phyloP scores from a whole-genome alignment of 2,888 invertebrate genomes.

The Cybosia mesomella region DNA sequence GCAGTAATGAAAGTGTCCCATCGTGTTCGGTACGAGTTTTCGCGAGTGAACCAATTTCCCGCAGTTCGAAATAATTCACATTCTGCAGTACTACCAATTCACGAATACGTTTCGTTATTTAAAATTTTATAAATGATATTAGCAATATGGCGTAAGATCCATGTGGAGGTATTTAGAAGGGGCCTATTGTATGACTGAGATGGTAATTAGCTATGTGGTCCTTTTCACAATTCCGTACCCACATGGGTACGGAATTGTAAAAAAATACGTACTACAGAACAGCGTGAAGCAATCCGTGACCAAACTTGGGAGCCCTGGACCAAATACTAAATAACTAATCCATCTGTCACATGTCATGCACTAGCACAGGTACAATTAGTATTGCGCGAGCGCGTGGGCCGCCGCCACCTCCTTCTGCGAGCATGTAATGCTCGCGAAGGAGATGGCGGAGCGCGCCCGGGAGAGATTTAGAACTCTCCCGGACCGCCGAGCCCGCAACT shows the following conservation, averaged over 20 bases:
- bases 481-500: no score
- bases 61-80: slow-evolving; percentile 53
- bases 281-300: no score
- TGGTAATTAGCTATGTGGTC: no score
- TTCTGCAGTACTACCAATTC: slow-evolving; percentile 46
- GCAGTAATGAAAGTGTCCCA: slow-evolving; percentile 81
- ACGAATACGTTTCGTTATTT: slow-evolving; percentile 24
- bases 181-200: no score
- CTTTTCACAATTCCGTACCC: no score
- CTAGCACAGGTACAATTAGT: neutral
- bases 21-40: slow-evolving; percentile 66
- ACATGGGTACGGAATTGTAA: no score
- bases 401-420: no score
- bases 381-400: no score
- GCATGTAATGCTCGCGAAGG: no score
- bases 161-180: neutral
- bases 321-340: neutral
- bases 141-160: neutral
- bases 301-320: neutral
- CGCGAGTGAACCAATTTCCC: slow-evolving; percentile 74
- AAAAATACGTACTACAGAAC: no score
- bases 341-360: neutral
- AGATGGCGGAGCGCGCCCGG: no score
- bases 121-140: neutral
- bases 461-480: no score